Conservation (phyloP, 2,797 vertebrate species). For the Eulemur rubriventer region DNA sequence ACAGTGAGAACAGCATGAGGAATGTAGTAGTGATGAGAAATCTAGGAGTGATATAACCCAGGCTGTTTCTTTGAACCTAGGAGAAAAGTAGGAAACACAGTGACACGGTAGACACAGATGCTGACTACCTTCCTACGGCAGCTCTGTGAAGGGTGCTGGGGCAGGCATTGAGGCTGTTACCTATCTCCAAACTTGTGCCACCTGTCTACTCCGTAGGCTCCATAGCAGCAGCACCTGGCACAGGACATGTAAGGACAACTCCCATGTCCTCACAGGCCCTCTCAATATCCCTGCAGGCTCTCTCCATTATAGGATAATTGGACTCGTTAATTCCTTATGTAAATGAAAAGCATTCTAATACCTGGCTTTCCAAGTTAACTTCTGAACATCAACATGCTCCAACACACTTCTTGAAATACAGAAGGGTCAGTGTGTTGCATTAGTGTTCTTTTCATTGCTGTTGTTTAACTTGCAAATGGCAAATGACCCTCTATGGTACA, state of each 20-base stretch:
- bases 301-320: neutral
- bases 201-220: neutral
- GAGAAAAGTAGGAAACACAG: neutral
- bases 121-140: neutral
- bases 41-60: neutral
- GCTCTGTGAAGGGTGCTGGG: neutral
- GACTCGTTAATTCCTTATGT: constrained; percentile 1
- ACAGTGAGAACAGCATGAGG: neutral
- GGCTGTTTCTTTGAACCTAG: neutral
- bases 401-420: neutral
- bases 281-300: neutral
- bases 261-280: neutral
- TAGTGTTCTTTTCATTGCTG: neutral
- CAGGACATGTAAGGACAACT: neutral
- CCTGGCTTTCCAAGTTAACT: neutral
- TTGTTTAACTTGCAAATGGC: constrained; percentile 7
- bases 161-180: neutral
- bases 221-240: neutral
- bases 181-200: neutral
- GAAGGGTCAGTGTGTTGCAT: neutral
- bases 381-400: neutral
- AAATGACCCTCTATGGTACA: neutral
- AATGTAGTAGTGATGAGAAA: neutral
- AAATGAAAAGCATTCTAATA: constrained; percentile 21
- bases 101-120: neutral